phyloP scores from a whole-genome alignment of 2,113 vertebrate species.

The Pycnonotus jocosus region DNA sequence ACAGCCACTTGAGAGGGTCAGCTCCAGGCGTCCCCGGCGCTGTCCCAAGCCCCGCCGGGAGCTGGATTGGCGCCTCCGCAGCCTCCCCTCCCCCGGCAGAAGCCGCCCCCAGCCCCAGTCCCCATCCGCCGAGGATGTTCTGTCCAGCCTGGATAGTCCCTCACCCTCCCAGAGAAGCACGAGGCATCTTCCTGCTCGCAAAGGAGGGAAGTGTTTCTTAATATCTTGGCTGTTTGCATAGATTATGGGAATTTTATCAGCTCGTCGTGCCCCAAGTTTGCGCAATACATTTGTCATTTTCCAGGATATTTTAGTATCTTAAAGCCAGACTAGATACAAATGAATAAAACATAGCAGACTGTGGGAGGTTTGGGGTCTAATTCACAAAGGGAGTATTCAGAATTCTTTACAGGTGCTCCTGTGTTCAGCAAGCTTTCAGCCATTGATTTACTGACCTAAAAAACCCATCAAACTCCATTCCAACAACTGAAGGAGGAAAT shows the following conservation, averaged over 20 bases:
- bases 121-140: not conserved
- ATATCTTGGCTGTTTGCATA: not conserved
- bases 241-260: not conserved
- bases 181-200: not conserved
- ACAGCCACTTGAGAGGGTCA: not conserved
- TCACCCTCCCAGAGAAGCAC: not conserved
- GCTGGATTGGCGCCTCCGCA: not conserved
- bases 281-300: not conserved
- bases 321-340: not conserved
- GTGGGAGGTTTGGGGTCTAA: slow-evolving; percentile 37
- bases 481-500: slow-evolving; percentile 60
- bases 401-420: slow-evolving; percentile 69
- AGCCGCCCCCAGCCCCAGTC: not conserved
- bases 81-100: not conserved
- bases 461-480: slow-evolving; percentile 62
- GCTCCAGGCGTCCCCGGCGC: not conserved
- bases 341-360: slow-evolving; percentile 19
- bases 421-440: slow-evolving; percentile 64
- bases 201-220: not conserved
- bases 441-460: slow-evolving; percentile 74
- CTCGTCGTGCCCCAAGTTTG: not conserved
- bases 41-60: not conserved
- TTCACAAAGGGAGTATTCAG: slow-evolving; percentile 55
- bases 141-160: rapidly evolving
- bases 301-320: not conserved